Conservation (phyloP, 1,140 invertebrate genomes). For the Popillia japonica region DNA sequence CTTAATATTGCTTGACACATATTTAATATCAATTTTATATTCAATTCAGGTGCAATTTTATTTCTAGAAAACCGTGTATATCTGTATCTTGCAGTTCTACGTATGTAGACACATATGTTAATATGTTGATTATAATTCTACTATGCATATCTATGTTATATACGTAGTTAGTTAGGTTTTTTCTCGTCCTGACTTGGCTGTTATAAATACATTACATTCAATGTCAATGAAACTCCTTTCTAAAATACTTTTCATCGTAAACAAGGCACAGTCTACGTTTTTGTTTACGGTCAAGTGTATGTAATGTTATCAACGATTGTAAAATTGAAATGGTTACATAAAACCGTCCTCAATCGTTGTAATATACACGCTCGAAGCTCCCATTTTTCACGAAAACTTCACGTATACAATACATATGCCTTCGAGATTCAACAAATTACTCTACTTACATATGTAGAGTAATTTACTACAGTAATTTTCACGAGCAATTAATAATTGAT, state of each 20-base stretch:
- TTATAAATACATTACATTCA: slow-evolving; percentile 25
- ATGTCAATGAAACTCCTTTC: slow-evolving; percentile 31
- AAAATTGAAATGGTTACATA: not conserved
- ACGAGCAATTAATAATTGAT: no score
- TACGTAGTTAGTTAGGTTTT: no score
- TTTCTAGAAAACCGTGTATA: slow-evolving; percentile 9
- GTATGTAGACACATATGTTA: not conserved
- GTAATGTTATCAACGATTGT: not conserved
- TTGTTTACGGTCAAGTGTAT: slow-evolving; percentile 26
- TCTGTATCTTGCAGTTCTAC: not conserved
- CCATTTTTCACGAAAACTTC: no score
- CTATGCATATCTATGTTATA: no score
- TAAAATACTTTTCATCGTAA: slow-evolving; percentile 23
- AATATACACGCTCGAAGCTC: no score
- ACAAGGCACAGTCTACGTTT: not conserved
- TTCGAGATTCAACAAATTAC: no score
- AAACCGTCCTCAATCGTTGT: no score
- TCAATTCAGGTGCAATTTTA: slow-evolving; percentile 10
- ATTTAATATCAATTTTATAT: no score
- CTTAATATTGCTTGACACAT: no score
- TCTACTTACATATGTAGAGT: no score
- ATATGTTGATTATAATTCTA: not conserved
- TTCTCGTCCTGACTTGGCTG: not conserved
- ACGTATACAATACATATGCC: no score
- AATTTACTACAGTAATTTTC: no score